Percentiles rank a stretch among this genome's conserved stretches.
Evolutionary conservation across 2,797 vertebrate genomes (phyloP).

Genomic region (Mormyrops attenuatus): DNA sequence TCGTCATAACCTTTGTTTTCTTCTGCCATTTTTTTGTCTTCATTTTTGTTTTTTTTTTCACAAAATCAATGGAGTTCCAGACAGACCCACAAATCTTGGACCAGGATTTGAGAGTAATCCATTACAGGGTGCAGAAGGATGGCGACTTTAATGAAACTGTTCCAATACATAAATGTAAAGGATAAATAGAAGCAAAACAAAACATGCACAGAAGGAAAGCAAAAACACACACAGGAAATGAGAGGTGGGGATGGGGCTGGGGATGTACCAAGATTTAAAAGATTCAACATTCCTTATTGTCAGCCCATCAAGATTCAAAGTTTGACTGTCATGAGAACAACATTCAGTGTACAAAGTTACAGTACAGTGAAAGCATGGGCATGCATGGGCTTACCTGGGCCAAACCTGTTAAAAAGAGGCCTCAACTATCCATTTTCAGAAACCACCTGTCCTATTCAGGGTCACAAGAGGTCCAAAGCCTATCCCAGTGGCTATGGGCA

Average conservation of each 20-base stretch:
- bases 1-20: not conserved
- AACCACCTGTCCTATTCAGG: not conserved
- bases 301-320: not conserved
- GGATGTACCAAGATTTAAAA: not conserved
- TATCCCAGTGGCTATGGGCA: not conserved
- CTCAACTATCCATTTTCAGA: not conserved
- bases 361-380: not conserved
- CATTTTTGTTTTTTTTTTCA: not conserved
- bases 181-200: not conserved
- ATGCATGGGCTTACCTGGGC: not conserved
- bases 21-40: not conserved
- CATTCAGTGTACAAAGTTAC: not conserved
- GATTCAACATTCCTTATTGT: not conserved
- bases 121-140: not conserved
- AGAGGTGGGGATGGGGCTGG: not conserved
- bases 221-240: not conserved
- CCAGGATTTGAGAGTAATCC: not conserved
- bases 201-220: not conserved
- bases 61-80: not conserved
- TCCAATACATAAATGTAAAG: not conserved
- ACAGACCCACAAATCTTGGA: not conserved
- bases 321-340: not conserved
- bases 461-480: not conserved
- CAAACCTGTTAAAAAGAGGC: not conserved
- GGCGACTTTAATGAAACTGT: not conserved